A percentile compares a stretch with the other conserved stretches of the same genome.
Conservation (phyloP, 2,797 vertebrate species). For the Loriculus beryllinus region DNA sequence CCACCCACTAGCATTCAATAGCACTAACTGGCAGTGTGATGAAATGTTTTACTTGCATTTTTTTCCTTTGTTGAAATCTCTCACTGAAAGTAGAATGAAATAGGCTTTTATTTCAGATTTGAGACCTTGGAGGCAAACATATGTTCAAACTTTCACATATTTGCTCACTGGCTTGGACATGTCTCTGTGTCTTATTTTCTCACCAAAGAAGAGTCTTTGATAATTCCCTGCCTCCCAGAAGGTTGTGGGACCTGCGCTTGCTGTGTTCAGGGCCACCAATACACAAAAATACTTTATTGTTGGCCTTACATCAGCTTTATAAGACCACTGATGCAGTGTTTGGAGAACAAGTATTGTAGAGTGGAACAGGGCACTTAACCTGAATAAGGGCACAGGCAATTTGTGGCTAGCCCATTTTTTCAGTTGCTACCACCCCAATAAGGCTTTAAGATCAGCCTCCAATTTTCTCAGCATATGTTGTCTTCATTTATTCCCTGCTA, state of each 20-base stretch:
- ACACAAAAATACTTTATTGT: background rate
- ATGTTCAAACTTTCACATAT: background rate
- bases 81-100: background rate
- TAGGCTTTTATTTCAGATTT: background rate
- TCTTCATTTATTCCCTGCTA: background rate
- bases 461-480: background rate
- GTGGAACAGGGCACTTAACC: background rate
- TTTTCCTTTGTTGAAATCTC: background rate
- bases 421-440: background rate
- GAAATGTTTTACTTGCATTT: background rate
- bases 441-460: background rate
- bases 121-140: background rate
- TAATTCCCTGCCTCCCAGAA: background rate
- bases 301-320: background rate
- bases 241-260: background rate
- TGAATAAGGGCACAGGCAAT: background rate
- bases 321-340: background rate
- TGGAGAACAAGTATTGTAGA: background rate
- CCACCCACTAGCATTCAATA: constrained; percentile 27
- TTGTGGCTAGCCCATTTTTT: background rate
- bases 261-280: background rate
- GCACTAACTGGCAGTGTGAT: background rate
- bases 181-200: background rate
- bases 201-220: background rate
- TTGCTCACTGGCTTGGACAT: background rate